Base-by-base conservation (phyloP, 2,113 vertebrate species). In the Nerophis lumbriciformis region DNA sequence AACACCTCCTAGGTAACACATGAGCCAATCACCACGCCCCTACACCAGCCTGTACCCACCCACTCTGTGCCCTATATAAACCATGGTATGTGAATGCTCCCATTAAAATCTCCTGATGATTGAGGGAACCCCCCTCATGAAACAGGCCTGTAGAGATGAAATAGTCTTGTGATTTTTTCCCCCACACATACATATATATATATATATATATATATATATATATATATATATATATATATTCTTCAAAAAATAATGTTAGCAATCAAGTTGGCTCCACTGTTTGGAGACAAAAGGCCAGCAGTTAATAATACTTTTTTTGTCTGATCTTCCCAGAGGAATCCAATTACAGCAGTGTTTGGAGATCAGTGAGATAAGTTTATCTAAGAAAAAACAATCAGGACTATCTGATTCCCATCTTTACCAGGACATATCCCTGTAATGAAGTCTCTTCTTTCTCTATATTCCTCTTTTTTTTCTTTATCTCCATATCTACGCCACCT, bases 311-410 rank as follows among this genome's bases (percentile, higher is more conserved):
- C 75, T 77, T 68, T 66, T 57, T 75, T 72, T 28, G 28, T 70
- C 72, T 81, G 80, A 89, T 89, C 82, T 76, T 81, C 85, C 77
- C 81, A 63, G 71, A 85, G 83, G 83, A 90, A 90, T 91, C 87
- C 87, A 90, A 90, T 90, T 90, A 91, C 86, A 87, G 76, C 77
- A 58, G 64, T 77, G 77, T 79, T 81, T 83, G 72, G 82, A 89
- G 87, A 90, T 90, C 84, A 74, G 73, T 28, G 55, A 88, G 89
- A 91, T 91, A 88, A 85, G 78, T 79, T 80, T 88, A 87, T 90
- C 88, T 88, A 82, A 83, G 79, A 78, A 82, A 90, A 88, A 90
- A 91, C 89, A 88, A 89, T 91, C 88, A 90, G 73, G 82, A 80
- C 83, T 88, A 89, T 91, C 90, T 90, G 90, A 90, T 91, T 78